phyloP scores from a whole-genome alignment of 2,113 vertebrate species.

The Sylvilagus bachmani region DNA sequence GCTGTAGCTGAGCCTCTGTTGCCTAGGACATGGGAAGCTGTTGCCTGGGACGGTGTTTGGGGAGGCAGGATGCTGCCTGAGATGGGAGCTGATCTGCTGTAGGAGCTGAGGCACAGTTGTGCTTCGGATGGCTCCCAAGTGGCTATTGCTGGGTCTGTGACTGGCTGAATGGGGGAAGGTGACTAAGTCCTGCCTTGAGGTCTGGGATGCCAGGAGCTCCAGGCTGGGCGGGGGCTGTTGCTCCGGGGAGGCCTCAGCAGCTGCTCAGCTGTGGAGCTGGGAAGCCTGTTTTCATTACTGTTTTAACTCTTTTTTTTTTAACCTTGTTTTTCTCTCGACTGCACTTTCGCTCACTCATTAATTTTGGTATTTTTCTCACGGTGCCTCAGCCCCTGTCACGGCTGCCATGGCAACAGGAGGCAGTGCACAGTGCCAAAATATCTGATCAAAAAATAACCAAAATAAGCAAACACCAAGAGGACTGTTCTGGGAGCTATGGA shows the following conservation, averaged over 20 bases:
- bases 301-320: slow-evolving; percentile 92
- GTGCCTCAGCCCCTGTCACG: slow-evolving; percentile 92
- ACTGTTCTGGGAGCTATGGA: slow-evolving; percentile 44
- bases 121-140: slow-evolving; percentile 51
- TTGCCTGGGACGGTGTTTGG: slow-evolving; percentile 74
- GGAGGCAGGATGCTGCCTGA: slow-evolving; percentile 62
- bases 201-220: slow-evolving; percentile 65
- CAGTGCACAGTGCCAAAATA: slow-evolving; percentile 92
- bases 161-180: slow-evolving; percentile 2
- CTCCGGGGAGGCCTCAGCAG: slow-evolving; percentile 78
- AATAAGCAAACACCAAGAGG: slow-evolving; percentile 89
- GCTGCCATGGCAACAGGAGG: slow-evolving; percentile 93
- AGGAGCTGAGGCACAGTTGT: slow-evolving; percentile 53
- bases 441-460: slow-evolving; percentile 93
- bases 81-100: slow-evolving; percentile 56
- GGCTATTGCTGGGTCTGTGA: background rate
- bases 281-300: slow-evolving; percentile 89
- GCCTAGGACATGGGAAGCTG: slow-evolving; percentile 77
- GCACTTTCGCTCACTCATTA: slow-evolving; percentile 92
- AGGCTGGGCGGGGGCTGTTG: slow-evolving; percentile 56
- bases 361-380: slow-evolving; percentile 94
- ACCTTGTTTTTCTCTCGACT: slow-evolving; percentile 90
- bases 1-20: slow-evolving; percentile 63
- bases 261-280: slow-evolving; percentile 84
- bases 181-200: background rate